Conservation (phyloP, 2,113 vertebrate genomes). For the Pyrgilauda ruficollis region DNA sequence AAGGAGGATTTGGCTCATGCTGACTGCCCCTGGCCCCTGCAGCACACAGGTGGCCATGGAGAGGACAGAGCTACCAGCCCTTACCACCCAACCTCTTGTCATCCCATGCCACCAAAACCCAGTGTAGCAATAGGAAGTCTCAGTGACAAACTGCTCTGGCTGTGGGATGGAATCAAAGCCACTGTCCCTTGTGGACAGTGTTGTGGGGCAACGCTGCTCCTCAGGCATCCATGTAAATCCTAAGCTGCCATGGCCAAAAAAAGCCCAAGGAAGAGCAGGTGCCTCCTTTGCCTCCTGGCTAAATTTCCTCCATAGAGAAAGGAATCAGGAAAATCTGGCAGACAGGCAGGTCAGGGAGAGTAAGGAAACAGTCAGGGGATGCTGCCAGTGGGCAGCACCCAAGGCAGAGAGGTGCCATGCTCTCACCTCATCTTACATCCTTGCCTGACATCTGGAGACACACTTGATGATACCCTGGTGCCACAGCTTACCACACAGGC, state of each 20-base stretch:
- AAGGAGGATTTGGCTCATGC: background rate
- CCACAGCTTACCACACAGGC: background rate
- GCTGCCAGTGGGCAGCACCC: rapidly evolving
- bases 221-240: background rate
- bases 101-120: background rate
- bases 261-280: background rate
- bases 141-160: background rate
- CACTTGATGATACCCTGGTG: background rate
- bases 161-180: background rate
- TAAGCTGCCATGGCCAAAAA: background rate
- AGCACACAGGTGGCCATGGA: rapidly evolving
- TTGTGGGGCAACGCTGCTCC: background rate
- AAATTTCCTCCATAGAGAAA: background rate
- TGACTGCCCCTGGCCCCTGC: background rate
- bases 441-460: background rate
- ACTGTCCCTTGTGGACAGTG: background rate
- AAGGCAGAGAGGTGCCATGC: too few relatives aligned
- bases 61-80: background rate
- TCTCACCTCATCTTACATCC: background rate
- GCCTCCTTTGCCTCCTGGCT: background rate
- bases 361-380: background rate
- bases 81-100: background rate
- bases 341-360: background rate
- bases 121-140: background rate
- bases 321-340: background rate